phyloP scores from a whole-genome alignment of 2,888 invertebrate species.

The Cephus spinipes region DNA sequence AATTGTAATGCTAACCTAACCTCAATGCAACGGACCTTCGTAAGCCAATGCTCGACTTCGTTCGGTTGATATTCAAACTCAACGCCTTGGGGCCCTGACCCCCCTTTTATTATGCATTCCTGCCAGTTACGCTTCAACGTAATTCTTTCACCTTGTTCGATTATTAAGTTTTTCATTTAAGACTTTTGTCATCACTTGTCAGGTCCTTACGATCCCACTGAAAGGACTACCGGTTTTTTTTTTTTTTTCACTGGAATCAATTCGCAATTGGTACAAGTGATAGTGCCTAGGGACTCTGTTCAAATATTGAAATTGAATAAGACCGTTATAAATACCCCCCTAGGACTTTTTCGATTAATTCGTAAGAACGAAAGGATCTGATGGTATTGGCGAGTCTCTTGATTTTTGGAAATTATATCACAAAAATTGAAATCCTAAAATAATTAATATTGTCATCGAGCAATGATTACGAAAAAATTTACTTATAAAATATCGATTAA shows the following conservation, averaged over 20 bases:
- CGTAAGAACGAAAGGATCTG: background rate
- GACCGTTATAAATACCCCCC: background rate
- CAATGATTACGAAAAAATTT: background rate
- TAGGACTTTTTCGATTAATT: background rate
- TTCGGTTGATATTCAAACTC: background rate
- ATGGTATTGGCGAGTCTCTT: background rate
- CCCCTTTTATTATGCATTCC: background rate
- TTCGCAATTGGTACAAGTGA: background rate
- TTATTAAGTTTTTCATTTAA: slow-evolving; percentile 9
- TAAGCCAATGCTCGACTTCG: background rate
- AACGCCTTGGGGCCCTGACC: background rate
- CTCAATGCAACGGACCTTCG: too few relatives aligned
- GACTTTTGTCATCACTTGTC: background rate
- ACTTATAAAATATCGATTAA: background rate
- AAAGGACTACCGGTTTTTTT: background rate
- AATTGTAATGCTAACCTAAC: too few relatives aligned
- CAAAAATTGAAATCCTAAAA: background rate
- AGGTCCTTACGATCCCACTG: background rate
- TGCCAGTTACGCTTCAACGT: background rate
- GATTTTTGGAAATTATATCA: background rate
- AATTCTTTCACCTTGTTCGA: background rate
- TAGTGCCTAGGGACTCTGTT: background rate
- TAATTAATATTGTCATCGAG: background rate
- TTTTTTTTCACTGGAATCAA: background rate
- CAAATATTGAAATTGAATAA: background rate